Base-by-base conservation (phyloP, 1,140 invertebrate genomes). In the Solenopsis fugax region DNA sequence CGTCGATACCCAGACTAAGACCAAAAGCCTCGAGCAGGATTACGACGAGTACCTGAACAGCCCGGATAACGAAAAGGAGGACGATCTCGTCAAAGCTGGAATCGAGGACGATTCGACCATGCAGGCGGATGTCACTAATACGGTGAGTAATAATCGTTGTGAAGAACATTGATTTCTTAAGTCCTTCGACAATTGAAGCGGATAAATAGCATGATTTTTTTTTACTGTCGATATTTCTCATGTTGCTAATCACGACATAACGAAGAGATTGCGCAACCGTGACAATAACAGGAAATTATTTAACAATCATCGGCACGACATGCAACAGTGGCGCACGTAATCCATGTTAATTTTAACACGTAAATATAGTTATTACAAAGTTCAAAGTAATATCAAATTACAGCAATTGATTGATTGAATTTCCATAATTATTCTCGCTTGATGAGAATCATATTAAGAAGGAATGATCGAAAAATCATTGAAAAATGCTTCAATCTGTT, bases 21-120 rank as follows among this genome's bases (percentile, higher is more conserved):
- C 87, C 24, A 94, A 93, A 90, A 94, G 90, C 56, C 85, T 91
- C 2, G 94, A 94, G 29, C 87, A 90, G 76, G 93, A 94, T 86
- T 93, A 94, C 86, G 93, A 94, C 41, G 93, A 93, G 58, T 94
- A 94, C 50, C 18, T 84, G 62, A 92, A 93, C 12, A 50, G 9
- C 5, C 73, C 92, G 54, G 92, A 93, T 60, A 92, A 93, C 62
- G 93, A 93, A 29, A 92, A 93, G 71, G 90, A 93, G 21, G 93
- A 93, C 41, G 92, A 94, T 45, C 87, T 87, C 16, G 45, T 41
- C 16, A 91, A 89, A 65, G 65, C 75, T 65, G 90, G 85, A 16
- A 60, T 77, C 1, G 87, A 89, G 4, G 81, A 87, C n/a, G 89
- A 90, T n/a, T 60, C 88, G 5, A 77, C 67, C 56, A 93, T 93